Conservation (phyloP, 2,888 invertebrate species). For the Neria commutata region DNA sequence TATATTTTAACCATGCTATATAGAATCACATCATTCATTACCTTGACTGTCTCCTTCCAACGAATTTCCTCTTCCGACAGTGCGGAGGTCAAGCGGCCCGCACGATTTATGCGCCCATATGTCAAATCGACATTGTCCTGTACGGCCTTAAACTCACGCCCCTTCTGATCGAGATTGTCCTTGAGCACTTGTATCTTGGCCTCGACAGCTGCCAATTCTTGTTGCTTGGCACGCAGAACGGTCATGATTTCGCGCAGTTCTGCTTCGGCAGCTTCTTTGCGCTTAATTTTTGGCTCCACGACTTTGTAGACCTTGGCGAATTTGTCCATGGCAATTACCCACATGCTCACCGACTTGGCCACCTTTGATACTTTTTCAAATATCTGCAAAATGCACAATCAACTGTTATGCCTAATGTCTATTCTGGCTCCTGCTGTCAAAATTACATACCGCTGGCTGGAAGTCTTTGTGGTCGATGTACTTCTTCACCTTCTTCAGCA, state of each 20-base stretch:
- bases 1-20: background rate
- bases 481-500: conserved; percentile 77
- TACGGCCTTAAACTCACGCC: conserved; percentile 76
- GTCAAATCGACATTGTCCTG: conserved; percentile 79
- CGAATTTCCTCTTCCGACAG: conserved; percentile 84
- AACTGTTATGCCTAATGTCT: background rate
- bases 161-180: conserved; percentile 73
- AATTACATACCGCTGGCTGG: conserved; percentile 70
- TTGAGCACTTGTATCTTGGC: conserved; percentile 64
- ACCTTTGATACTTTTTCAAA: conserved; percentile 88
- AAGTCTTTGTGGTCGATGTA: conserved; percentile 89
- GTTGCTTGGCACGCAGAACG: conserved; percentile 78
- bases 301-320: conserved; percentile 86
- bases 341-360: conserved; percentile 88
- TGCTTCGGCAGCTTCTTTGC: conserved; percentile 76
- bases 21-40: conserved; percentile 18
- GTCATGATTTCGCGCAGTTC: conserved; percentile 79
- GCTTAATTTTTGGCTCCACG: conserved; percentile 86
- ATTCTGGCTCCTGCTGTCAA: background rate
- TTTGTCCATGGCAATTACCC: conserved; percentile 90
- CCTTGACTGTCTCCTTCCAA: conserved; percentile 77
- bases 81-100: conserved; percentile 84
- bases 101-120: conserved; percentile 77
- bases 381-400: conserved; percentile 54
- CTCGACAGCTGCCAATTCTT: conserved; percentile 81